Base-by-base conservation (phyloP, 2,113 vertebrate species). In the Leucopsar rothschildi region DNA sequence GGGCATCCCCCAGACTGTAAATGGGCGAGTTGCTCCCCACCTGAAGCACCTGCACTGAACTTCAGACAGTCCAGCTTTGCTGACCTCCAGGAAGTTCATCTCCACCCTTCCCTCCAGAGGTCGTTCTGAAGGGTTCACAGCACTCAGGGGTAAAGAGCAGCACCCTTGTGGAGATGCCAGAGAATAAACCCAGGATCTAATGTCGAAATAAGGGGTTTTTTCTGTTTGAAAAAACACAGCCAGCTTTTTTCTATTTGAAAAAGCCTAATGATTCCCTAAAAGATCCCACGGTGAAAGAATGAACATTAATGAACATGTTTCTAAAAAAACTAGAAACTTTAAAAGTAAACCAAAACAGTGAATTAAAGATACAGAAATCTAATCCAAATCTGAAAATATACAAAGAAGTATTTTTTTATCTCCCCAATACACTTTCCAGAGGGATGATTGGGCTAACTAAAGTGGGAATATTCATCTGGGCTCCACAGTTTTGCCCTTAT, bases 21-120 rank as follows among this genome's bases (percentile, higher is more conserved):
- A 27, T 4, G 3, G 25, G 16, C 5, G 69, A 2, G 0, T 19
- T 60, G 55, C 7, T 60, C 29, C 24, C n/a, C 45, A 29, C 0
- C 0, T 15, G 14, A n/a, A 52, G n/a, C 16, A 45, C 11, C 55
- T 35, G n/a, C 70, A 19, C 23, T 35, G n/a, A 40, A 19, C 24
- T 40, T 40, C 39, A 53, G n/a, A 15, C 23, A 16, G 19, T 15
- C n/a, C 50, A 56, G 1, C 59, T 37, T 33, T 24, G 22, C 27
- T 40, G 20, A 47, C 33, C 12, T 55, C 53, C 45, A 31, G 27
- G 31, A 15, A 20, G 33, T 15, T 44, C 44, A 37, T 24, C 33
- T 39, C 28, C n/a, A 3, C 10, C 13, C 19, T 10, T 45, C 28
- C 25, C 8, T 76, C n/a, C 55, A 22, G 2, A 76, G 11, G 61